phyloP scores from a whole-genome alignment of 2,888 invertebrate species.

The Acrobasis suavella region DNA sequence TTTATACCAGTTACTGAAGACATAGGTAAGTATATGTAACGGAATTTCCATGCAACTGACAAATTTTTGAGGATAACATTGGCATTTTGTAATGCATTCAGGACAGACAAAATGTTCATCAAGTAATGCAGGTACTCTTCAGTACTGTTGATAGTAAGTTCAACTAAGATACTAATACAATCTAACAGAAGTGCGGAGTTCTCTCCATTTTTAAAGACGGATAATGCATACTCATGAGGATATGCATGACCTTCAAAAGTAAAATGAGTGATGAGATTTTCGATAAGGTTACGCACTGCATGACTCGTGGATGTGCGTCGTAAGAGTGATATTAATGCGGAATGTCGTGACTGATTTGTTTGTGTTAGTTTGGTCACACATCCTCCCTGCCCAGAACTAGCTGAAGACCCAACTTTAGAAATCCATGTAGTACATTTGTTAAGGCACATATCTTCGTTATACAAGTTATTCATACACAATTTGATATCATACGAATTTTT shows the following conservation, averaged over 20 bases:
- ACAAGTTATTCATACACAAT: slow-evolving; percentile 57
- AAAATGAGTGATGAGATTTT: slow-evolving; percentile 46
- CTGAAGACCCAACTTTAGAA: slow-evolving; percentile 40
- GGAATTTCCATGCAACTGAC: slow-evolving; percentile 71
- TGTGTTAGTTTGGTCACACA: slow-evolving; percentile 53
- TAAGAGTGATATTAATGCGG: slow-evolving; percentile 51
- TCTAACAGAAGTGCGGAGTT: slow-evolving; percentile 57
- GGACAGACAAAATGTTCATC: slow-evolving; percentile 51
- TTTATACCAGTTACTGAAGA: slow-evolving; percentile 62
- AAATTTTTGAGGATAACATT: slow-evolving; percentile 65
- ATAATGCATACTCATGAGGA: slow-evolving; percentile 42
- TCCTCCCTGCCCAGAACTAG: slow-evolving; percentile 53
- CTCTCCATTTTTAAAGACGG: slow-evolving; percentile 56
- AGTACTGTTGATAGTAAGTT: slow-evolving; percentile 55
- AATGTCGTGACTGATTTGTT: slow-evolving; percentile 46
- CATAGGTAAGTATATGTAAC: slow-evolving; percentile 71
- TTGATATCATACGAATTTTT: slow-evolving; percentile 64
- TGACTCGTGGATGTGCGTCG: slow-evolving; percentile 59
- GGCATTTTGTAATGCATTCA: slow-evolving; percentile 62
- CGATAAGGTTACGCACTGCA: slow-evolving; percentile 58
- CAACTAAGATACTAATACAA: slow-evolving; percentile 56
- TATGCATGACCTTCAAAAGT: slow-evolving; percentile 31
- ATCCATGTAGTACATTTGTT: slow-evolving; percentile 47
- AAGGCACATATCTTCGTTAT: slow-evolving; percentile 51
- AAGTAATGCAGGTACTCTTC: slow-evolving; percentile 67